Conservation (phyloP, 37 sponge, comb jelly and placozoan species). For the Corticium candelabrum region DNA sequence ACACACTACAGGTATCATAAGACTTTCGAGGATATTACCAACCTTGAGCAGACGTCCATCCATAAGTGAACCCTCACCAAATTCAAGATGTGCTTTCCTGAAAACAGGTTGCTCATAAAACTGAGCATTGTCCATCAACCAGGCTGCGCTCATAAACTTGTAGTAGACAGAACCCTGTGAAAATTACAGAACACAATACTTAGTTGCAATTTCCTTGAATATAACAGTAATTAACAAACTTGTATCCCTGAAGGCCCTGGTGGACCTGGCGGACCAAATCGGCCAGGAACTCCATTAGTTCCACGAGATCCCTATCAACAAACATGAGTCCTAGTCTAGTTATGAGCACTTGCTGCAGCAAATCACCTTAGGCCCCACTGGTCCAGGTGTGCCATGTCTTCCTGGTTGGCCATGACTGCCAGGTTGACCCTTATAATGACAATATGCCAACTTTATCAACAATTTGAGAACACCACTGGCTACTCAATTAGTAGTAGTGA, state of each 20-base stretch:
- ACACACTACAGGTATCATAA: too few relatives aligned
- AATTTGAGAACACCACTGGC: too few relatives aligned
- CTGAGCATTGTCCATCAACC: neutral
- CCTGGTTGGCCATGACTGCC: neutral
- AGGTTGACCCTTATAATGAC: neutral
- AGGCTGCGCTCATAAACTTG: neutral
- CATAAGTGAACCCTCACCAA: too few relatives aligned
- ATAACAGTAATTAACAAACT: too few relatives aligned
- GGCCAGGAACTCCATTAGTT: neutral
- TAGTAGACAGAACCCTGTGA: neutral
- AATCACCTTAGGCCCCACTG: neutral
- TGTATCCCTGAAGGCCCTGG: neutral
- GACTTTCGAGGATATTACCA: too few relatives aligned
- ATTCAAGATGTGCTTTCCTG: neutral
- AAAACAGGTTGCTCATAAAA: neutral
- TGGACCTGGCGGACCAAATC: neutral
- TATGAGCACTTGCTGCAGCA: too few relatives aligned
- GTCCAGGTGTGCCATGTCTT: neutral
- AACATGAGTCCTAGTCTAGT: too few relatives aligned
- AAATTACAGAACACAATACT: neutral
- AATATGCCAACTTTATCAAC: too few relatives aligned
- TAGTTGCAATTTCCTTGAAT: too few relatives aligned
- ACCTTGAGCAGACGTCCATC: too few relatives aligned
- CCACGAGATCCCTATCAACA: too few relatives aligned
- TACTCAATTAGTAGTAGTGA: too few relatives aligned